phyloP scores from a whole-genome alignment of 1,140 invertebrate species.

The Bombus difficillimus region DNA sequence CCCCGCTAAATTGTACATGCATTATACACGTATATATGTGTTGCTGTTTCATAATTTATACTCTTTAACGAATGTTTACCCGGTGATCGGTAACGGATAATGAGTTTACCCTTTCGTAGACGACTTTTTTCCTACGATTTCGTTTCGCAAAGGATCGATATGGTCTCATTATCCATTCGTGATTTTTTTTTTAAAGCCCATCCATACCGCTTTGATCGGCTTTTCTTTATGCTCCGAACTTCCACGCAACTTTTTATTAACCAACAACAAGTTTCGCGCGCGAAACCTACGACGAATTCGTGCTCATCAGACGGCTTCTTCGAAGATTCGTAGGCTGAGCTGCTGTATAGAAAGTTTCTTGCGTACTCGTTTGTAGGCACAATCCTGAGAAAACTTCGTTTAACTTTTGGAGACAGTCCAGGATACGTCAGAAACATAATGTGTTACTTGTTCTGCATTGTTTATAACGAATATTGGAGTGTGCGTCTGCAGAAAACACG shows the following conservation, averaged over 20 bases:
- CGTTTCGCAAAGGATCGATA: not conserved
- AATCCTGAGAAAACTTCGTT: constrained; percentile 30
- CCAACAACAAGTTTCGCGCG: constrained; percentile 53
- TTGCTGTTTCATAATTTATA: constrained; percentile 50
- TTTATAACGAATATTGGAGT: not conserved
- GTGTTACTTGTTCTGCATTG: constrained; percentile 29
- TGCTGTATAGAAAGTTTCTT: constrained; percentile 47
- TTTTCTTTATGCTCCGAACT: not conserved
- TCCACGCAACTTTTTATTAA: constrained; percentile 55
- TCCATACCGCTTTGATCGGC: constrained; percentile 19
- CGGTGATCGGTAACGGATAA: constrained; percentile 37
- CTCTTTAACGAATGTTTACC: constrained; percentile 59
- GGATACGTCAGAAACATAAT: constrained; percentile 4
- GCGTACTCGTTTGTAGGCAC: constrained; percentile 48
- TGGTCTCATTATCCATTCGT: constrained; percentile 8
- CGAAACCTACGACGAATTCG: constrained; percentile 53
- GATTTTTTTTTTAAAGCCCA: not conserved
- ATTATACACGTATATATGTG: constrained; percentile 7
- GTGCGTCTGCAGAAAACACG: not conserved
- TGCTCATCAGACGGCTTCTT: constrained; percentile 46
- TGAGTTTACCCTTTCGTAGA: constrained; percentile 44
- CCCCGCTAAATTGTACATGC: constrained; percentile 54
- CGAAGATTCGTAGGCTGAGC: constrained; percentile 39
- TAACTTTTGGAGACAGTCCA: constrained; percentile 6
- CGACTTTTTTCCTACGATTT: not conserved